A percentile compares a stretch with the other conserved stretches of the same genome.
phyloP scores from a whole-genome alignment of 1,140 invertebrate genomes.

The Zaprionus ornatus region DNA sequence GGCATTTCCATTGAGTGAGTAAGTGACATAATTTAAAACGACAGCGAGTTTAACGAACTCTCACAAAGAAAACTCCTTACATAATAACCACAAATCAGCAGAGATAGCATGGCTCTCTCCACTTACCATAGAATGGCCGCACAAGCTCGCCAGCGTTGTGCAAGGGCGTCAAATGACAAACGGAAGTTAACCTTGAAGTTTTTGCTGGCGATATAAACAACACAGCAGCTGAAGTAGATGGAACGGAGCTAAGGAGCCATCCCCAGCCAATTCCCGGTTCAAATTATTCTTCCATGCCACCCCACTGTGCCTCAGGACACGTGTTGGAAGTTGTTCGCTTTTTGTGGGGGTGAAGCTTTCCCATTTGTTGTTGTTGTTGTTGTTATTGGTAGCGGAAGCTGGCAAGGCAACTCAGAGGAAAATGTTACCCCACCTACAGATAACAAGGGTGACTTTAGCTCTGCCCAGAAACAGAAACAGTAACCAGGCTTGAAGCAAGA shows the following conservation, averaged over 20 bases:
- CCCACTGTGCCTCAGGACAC: slow-evolving; percentile 42
- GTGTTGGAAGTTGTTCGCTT: slow-evolving; percentile 58
- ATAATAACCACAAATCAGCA: slow-evolving; percentile 42
- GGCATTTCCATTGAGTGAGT: background rate
- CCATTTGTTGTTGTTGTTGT: background rate
- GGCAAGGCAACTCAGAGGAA: slow-evolving; percentile 30
- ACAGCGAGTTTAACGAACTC: slow-evolving; percentile 67
- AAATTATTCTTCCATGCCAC: slow-evolving; percentile 59
- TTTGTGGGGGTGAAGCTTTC: slow-evolving; percentile 32
- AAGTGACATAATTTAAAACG: slow-evolving; percentile 59
- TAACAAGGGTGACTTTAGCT: slow-evolving; percentile 47
- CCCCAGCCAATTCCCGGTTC: slow-evolving; percentile 34
- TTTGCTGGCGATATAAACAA: slow-evolving; percentile 1
- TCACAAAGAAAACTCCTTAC: slow-evolving; percentile 36
- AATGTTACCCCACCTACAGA: slow-evolving; percentile 10
- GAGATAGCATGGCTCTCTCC: background rate
- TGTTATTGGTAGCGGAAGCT: slow-evolving; percentile 52
- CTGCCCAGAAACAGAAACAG: slow-evolving; percentile 16
- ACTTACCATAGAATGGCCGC: slow-evolving; percentile 18
- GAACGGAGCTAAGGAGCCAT: background rate
- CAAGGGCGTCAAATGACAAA: slow-evolving; percentile 37
- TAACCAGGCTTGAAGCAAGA: too few relatives aligned
- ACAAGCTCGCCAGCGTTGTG: slow-evolving; percentile 47
- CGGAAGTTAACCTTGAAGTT: slow-evolving; percentile 78
- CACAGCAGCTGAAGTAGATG: slow-evolving; percentile 24